phyloP scores from a whole-genome alignment of 2,888 invertebrate genomes.

The Tetragonula carbonaria region DNA sequence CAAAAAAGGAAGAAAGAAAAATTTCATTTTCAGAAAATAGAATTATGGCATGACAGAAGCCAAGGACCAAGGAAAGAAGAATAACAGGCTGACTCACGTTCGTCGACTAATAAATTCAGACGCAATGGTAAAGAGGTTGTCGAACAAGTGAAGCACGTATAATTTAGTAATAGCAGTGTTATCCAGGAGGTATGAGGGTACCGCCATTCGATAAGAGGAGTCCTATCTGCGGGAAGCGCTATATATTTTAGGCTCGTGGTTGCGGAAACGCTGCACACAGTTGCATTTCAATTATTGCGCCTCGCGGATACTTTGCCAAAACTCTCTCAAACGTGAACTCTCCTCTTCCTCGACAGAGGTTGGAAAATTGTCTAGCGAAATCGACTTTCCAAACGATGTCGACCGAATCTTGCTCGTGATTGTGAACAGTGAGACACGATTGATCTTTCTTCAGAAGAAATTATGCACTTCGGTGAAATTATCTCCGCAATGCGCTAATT shows the following conservation, averaged over 20 bases:
- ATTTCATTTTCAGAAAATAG: too few species aligned
- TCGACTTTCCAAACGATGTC: slow-evolving; percentile 4
- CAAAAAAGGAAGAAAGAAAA: too few species aligned
- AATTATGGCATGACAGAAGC: too few species aligned
- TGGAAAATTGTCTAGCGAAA: neutral
- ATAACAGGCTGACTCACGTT: neutral
- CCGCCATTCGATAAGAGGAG: slow-evolving; percentile 61
- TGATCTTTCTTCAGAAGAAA: too few species aligned
- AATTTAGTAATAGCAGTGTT: slow-evolving; percentile 51
- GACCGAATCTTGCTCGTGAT: slow-evolving; percentile 9
- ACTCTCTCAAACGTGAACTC: neutral
- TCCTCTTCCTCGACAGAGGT: neutral
- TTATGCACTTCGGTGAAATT: too few species aligned
- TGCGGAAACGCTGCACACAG: slow-evolving; percentile 3
- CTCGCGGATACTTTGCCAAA: neutral
- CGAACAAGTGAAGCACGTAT: neutral
- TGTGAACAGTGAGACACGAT: slow-evolving; percentile 22
- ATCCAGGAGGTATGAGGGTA: slow-evolving; percentile 59
- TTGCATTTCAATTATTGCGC: slow-evolving; percentile 16
- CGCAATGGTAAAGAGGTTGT: neutral
- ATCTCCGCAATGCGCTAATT: too few species aligned
- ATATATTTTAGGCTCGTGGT: slow-evolving; percentile 41
- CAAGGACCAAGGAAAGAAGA: too few species aligned
- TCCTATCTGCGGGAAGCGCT: slow-evolving; percentile 5
- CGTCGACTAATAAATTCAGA: neutral